Evolutionary conservation across 2,113 vertebrate species (phyloP).

Genomic region (Corythaeola cristata): DNA sequence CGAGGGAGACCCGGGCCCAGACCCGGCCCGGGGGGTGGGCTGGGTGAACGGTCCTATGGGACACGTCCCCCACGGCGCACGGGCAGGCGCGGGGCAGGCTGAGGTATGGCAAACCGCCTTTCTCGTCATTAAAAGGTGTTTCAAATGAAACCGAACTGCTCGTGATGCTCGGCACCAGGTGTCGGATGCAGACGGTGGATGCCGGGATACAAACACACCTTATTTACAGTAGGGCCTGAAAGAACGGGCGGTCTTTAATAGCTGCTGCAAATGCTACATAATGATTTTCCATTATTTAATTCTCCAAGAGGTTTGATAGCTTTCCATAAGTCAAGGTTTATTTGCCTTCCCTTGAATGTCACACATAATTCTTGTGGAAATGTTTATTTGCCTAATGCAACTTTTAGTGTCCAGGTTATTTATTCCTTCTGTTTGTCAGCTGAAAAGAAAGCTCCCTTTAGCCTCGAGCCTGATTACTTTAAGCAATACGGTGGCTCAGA

Average conservation of each 20-base stretch:
- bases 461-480: slow-evolving; percentile 66
- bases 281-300: slow-evolving; percentile 76
- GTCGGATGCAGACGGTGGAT: accelerated
- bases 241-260: slow-evolving; percentile 17
- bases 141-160: not conserved
- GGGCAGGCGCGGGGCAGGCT: not conserved
- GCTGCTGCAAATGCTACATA: slow-evolving; percentile 47
- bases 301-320: slow-evolving; percentile 66
- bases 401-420: slow-evolving; percentile 80
- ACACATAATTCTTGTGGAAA: slow-evolving; percentile 79
- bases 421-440: slow-evolving; percentile 78
- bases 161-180: not conserved
- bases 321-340: slow-evolving; percentile 79
- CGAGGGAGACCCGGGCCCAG: accelerated
- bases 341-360: slow-evolving; percentile 77
- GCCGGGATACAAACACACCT: not conserved
- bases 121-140: not conserved
- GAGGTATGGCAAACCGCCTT: accelerated
- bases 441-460: slow-evolving; percentile 66
- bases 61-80: accelerated
- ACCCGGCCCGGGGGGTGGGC: not conserved
- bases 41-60: not conserved
- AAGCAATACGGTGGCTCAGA: slow-evolving; percentile 44
- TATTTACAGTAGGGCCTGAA: not conserved
- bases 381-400: slow-evolving; percentile 85